Conservation (phyloP, 2,888 invertebrate species). For the Pandemis cinnamomeana region DNA sequence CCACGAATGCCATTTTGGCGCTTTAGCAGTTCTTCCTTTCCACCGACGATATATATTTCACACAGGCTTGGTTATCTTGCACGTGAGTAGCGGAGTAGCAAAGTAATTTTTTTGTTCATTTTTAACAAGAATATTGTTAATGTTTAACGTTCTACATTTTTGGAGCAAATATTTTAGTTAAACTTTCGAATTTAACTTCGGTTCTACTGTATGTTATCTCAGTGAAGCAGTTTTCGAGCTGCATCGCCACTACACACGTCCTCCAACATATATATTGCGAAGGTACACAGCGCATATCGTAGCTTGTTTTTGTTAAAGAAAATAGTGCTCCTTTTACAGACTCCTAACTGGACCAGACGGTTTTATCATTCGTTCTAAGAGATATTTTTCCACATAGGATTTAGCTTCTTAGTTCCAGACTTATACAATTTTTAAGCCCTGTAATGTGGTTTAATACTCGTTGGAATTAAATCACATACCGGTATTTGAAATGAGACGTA, state of each 20-base stretch:
- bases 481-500: too few relatives aligned
- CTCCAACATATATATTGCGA: conserved; percentile 54
- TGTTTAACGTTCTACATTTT: background rate
- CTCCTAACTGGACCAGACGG: conserved; percentile 1
- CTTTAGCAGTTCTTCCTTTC: too few relatives aligned
- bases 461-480: background rate
- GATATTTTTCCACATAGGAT: background rate
- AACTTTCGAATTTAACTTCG: background rate
- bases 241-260: conserved; percentile 38
- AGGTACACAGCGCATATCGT: conserved; percentile 40
- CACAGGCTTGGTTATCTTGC: too few relatives aligned
- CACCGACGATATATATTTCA: too few relatives aligned
- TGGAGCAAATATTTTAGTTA: background rate
- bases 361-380: background rate
- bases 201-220: conserved; percentile 25
- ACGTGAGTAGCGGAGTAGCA: too few relatives aligned
- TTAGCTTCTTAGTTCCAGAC: background rate
- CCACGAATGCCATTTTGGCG: too few relatives aligned
- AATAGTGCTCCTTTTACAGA: conserved; percentile 19
- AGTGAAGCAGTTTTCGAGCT: conserved; percentile 9
- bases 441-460: background rate
- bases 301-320: conserved; percentile 32
- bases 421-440: background rate
- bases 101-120: too few relatives aligned
- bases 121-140: too few relatives aligned